Evolutionary conservation across 2,888 invertebrate genomes (phyloP).

Genomic region (Ennomos quercinarius): DNA sequence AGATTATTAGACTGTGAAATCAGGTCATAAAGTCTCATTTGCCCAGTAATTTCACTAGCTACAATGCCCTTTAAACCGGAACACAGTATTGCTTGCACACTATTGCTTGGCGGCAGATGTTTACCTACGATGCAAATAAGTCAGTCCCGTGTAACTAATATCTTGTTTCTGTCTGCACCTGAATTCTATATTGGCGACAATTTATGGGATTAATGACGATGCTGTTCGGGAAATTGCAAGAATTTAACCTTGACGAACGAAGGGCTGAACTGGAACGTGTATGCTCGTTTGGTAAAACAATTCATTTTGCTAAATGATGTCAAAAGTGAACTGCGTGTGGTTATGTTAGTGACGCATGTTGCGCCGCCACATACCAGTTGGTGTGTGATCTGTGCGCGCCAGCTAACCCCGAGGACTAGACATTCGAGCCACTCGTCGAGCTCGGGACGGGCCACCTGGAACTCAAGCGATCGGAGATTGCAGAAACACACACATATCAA

Average conservation of each 20-base stretch:
- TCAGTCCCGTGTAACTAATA: too few relatives aligned
- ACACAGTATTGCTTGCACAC: too few relatives aligned
- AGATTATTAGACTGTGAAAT: too few relatives aligned
- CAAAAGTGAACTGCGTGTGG: background rate
- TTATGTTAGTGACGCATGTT: conserved; percentile 16
- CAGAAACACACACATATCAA: conserved; percentile 41
- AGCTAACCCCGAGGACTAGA: background rate
- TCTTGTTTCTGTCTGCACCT: too few relatives aligned
- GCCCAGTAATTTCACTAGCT: too few relatives aligned
- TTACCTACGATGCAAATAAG: too few relatives aligned
- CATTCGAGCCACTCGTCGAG: background rate
- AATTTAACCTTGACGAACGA: background rate
- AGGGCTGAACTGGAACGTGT: background rate
- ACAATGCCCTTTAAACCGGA: too few relatives aligned
- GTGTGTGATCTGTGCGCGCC: background rate
- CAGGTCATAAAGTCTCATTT: too few relatives aligned
- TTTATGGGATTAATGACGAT: background rate
- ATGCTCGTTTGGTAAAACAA: conserved; percentile 6
- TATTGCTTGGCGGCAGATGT: too few relatives aligned
- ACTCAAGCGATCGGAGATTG: conserved; percentile 37
- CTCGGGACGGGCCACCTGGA: conserved; percentile 30
- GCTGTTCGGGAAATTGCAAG: conserved; percentile 3
- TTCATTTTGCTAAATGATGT: conserved; percentile 8
- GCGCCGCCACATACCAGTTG: background rate
- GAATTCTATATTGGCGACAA: too few relatives aligned